Base-by-base conservation (phyloP, 2,888 invertebrate species). In the Andrena fulva region DNA sequence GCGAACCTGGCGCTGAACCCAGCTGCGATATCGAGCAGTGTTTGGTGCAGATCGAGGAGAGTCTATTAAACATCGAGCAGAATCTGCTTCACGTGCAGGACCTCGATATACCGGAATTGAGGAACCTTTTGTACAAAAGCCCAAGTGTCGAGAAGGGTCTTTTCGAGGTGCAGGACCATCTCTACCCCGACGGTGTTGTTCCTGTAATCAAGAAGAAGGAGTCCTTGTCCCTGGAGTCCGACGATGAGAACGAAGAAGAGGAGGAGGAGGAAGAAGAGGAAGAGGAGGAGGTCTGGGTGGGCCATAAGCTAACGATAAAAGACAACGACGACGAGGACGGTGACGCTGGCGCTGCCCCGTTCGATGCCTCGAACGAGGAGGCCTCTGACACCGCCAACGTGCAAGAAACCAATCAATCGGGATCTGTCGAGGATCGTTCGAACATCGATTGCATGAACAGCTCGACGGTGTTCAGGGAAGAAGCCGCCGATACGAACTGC, bases 31-130 rank as follows among this genome's bases (percentile, higher is more conserved):
- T 92, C 16, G 92, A 92, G 63, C 90, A 92, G 71, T 92, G 91
- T 67, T 87, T 92, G 68, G 90, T 93, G 3, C 91, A 93, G 67
- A 93, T 93, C 59, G 92, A 93, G 68, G 91, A 93, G 79, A 92
- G 93, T 52, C 89, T 93, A 4, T 60, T 91, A 24, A 92, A 91
- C 67, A 92, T 92, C 27, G 92, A 92, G 50, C 90, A 92, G 70
- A 92, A 92, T 82, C 82, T 93, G 2, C 84, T 91, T 2, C 92
- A 93, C 64, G 91, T 92, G 1, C 92, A 92, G 27, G 90, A 92
- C 24, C 85, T 92, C 5, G 92, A 92, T 27, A 90, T 92, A 27
- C 92, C 92, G 0, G 91, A 92, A 60, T 63, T 92, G 24, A 90
- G 92, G 59, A 91, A 89, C 70, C 77, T 92, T 48, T 78, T 92